Percentiles rank a stretch among this genome's conserved stretches.
phyloP scores from a whole-genome alignment of 1,140 invertebrate genomes.

The Drosophila navojoa region DNA sequence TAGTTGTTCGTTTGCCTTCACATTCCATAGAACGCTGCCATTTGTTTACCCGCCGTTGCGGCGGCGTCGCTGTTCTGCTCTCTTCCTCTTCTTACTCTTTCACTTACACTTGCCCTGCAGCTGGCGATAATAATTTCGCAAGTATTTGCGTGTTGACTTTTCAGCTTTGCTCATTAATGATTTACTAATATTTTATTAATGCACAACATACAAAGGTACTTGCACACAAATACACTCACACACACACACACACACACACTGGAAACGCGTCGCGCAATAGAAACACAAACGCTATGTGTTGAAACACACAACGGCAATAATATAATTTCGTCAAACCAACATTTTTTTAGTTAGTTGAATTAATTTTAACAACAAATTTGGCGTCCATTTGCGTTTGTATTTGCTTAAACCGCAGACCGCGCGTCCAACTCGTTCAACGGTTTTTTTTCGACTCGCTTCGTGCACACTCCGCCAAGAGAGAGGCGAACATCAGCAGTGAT shows the following conservation, averaged over 20 bases:
- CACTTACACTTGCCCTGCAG: slow-evolving; percentile 39
- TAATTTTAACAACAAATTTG: slow-evolving; percentile 45
- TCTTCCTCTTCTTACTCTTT: slow-evolving; percentile 21
- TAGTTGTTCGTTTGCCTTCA: slow-evolving; percentile 25
- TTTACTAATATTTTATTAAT: slow-evolving; percentile 67
- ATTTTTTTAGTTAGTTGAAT: slow-evolving; percentile 28
- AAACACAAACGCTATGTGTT: slow-evolving; percentile 11
- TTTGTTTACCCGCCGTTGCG: slow-evolving; percentile 51
- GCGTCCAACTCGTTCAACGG: slow-evolving; percentile 52
- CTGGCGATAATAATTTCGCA: slow-evolving; percentile 48
- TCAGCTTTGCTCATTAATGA: slow-evolving; percentile 38
- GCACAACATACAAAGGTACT: slow-evolving; percentile 40
- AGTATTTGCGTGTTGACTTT: slow-evolving; percentile 43
- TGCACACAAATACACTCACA: slow-evolving; percentile 21
- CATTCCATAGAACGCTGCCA: slow-evolving; percentile 50
- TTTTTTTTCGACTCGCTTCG: slow-evolving; percentile 52
- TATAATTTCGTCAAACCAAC: slow-evolving; percentile 34
- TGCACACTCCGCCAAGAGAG: slow-evolving; percentile 22
- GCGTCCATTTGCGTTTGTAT: slow-evolving; percentile 32
- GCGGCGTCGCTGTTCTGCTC: slow-evolving; percentile 37
- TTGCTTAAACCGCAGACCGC: slow-evolving; percentile 40
- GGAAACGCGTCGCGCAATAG: slow-evolving; percentile 32
- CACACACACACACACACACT: slow-evolving; percentile 1
- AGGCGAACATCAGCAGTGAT: slow-evolving; percentile 33
- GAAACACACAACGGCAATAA: slow-evolving; percentile 34